A percentile compares a stretch with the other conserved stretches of the same genome.
Conservation (phyloP, 2,888 invertebrate species). For the Ischnus inquisitorius region DNA sequence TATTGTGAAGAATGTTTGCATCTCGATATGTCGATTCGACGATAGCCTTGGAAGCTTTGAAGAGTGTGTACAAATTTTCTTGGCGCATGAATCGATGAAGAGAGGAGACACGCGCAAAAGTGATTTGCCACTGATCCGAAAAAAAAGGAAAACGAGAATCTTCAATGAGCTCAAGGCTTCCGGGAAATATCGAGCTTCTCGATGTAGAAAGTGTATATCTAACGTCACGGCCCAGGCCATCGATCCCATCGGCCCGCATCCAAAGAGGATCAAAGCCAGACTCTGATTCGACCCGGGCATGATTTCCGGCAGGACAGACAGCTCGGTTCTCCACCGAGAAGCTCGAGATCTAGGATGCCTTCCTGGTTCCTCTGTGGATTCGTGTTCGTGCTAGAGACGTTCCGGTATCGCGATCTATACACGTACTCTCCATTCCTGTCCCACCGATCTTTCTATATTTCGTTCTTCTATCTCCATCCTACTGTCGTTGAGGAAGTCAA, state of each 20-base stretch:
- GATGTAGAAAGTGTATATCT: constrained; percentile 2
- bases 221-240: constrained; percentile 37
- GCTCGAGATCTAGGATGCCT: constrained; percentile 51
- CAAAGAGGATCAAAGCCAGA: constrained; percentile 68
- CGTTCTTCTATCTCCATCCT: constrained; percentile 55
- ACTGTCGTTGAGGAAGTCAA: constrained; percentile 62
- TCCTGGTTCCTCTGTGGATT: constrained; percentile 54
- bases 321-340: constrained; percentile 32
- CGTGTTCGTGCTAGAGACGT: constrained; percentile 51
- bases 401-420: constrained; percentile 44
- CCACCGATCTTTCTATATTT: constrained; percentile 18
- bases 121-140: constrained; percentile 43
- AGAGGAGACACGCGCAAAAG: neutral
- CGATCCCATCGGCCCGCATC: constrained; percentile 62
- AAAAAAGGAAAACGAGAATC: constrained; percentile 17
- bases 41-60: constrained; percentile 2
- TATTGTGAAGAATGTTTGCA: constrained; percentile 34
- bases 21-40: neutral
- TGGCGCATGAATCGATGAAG: constrained; percentile 13
- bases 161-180: neutral
- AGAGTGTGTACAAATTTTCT: constrained; percentile 3
- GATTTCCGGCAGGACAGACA: constrained; percentile 61
- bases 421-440: neutral
- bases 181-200: constrained; percentile 8
- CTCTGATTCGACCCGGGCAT: constrained; percentile 61